Percentiles rank a stretch among this genome's conserved stretches.
Evolutionary conservation across 2,113 vertebrate genomes (phyloP).

Genomic region (Oplegnathus fasciatus): DNA sequence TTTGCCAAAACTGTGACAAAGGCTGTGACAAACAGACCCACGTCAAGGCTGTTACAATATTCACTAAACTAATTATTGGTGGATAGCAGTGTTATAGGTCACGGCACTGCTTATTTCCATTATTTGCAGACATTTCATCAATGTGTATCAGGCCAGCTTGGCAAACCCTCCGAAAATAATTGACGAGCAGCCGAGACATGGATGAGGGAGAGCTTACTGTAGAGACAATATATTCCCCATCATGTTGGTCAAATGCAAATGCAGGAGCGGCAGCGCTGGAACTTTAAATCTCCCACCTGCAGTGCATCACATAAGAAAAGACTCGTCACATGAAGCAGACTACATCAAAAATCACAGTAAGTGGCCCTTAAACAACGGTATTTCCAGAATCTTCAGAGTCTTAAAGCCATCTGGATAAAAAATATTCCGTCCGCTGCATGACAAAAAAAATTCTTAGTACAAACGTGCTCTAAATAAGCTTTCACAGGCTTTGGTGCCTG

Average conservation of each 20-base stretch:
- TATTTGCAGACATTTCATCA: slow-evolving; percentile 29
- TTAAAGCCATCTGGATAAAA: background rate
- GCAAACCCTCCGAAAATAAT: slow-evolving; percentile 9
- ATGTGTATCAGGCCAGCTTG: slow-evolving; percentile 17
- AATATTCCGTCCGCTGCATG: background rate
- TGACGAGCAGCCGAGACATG: slow-evolving; percentile 2
- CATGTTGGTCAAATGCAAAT: background rate
- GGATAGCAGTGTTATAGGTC: background rate
- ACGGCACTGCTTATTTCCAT: slow-evolving; percentile 8
- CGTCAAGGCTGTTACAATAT: background rate
- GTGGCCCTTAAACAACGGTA: background rate
- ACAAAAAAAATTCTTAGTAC: background rate
- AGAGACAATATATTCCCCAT: background rate
- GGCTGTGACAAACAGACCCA: slow-evolving; percentile 7
- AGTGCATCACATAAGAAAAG: background rate
- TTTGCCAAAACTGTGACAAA: slow-evolving; percentile 1
- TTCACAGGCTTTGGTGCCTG: background rate
- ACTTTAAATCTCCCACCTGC: slow-evolving; percentile 30
- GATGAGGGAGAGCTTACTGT: background rate
- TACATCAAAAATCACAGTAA: background rate
- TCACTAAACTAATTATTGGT: slow-evolving; percentile 1
- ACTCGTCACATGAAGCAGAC: slow-evolving; percentile 16
- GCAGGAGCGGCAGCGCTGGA: background rate
- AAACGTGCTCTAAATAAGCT: background rate
- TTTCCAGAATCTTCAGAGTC: slow-evolving; percentile 1